phyloP scores from a whole-genome alignment of 2,797 vertebrate species.

The Halcyon chelicuti region DNA sequence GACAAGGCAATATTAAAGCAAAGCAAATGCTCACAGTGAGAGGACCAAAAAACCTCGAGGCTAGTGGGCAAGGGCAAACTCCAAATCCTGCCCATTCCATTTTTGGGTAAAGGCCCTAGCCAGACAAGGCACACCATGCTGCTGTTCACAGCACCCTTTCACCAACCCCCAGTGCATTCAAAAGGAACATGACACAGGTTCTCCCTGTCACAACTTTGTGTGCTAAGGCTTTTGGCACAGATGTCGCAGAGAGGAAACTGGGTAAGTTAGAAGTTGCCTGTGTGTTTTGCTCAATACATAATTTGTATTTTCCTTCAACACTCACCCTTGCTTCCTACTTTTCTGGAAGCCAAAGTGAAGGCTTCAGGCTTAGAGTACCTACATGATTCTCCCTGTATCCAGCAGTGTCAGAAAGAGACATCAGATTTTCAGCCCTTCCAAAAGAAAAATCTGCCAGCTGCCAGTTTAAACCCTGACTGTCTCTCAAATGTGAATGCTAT shows the following conservation, averaged over 20 bases:
- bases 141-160: background rate
- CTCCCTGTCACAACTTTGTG: background rate
- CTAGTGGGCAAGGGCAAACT: background rate
- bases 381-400: background rate
- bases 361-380: background rate
- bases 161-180: rapidly evolving
- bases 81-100: background rate
- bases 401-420: background rate
- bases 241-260: background rate
- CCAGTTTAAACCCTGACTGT: background rate
- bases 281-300: background rate
- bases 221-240: background rate
- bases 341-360: background rate
- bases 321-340: background rate
- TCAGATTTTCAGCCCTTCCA: background rate
- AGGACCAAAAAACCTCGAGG: background rate
- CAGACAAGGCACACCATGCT: background rate
- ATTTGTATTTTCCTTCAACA: background rate
- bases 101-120: background rate
- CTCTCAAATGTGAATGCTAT: background rate
- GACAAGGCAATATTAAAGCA: background rate
- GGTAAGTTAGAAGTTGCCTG: background rate
- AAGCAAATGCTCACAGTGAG: background rate
- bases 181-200: rapidly evolving
- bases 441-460: background rate